Evolutionary conservation across 2,113 vertebrate genomes (phyloP).

Genomic region (Pseudopipra pipra): DNA sequence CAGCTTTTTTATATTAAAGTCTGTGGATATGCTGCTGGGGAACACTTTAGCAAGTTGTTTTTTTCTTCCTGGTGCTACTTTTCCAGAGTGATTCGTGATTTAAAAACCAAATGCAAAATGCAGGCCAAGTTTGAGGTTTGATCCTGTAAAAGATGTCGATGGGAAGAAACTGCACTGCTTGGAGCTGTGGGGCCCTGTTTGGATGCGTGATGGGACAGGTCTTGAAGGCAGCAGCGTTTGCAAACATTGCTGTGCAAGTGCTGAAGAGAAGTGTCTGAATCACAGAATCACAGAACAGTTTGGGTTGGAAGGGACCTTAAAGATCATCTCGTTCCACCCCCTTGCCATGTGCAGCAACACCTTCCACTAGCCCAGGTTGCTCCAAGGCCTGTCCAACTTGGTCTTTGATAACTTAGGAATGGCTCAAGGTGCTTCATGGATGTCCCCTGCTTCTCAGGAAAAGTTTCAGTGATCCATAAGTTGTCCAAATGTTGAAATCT

Average conservation of each 20-base stretch:
- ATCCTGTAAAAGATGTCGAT: background rate
- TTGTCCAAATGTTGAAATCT: background rate
- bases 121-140: constrained; percentile 11
- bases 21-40: constrained; percentile 28
- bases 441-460: rapidly evolving
- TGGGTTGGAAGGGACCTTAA: background rate
- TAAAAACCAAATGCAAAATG: constrained; percentile 32
- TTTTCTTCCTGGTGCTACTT: constrained; percentile 43
- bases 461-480: background rate
- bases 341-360: background rate
- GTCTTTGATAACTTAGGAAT: background rate
- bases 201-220: background rate
- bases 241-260: background rate
- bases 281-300: background rate
- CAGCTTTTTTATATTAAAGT: constrained; percentile 51
- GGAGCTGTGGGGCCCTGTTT: background rate
- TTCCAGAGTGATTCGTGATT: constrained; percentile 38
- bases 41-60: constrained; percentile 9
- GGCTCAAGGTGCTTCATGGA: background rate
- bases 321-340: background rate
- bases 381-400: background rate
- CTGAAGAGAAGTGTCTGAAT: background rate
- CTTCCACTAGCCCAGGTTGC: too few relatives aligned
- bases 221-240: background rate
- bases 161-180: background rate